These are phyloP conservation scores for Rynchops niger DNA, from an alignment of 2,113 vertebrate species.

Conservation along the genomic window DNA sequence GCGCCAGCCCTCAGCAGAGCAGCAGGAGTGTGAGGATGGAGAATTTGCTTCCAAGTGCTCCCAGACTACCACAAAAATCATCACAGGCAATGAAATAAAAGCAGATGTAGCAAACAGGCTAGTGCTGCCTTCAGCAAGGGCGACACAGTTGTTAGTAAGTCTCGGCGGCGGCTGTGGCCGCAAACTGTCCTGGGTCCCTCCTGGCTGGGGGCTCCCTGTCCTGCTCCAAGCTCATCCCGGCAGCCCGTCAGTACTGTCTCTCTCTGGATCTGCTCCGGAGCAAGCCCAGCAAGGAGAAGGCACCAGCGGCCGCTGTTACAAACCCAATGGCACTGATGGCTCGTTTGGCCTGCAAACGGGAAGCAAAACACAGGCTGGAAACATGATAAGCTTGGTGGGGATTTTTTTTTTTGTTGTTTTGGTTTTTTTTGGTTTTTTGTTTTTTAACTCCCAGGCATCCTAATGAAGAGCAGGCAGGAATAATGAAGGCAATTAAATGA, in stretches of 20 bases:
- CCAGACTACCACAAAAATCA: neutral
- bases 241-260: constrained; percentile 75
- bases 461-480: neutral
- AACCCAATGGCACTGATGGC: constrained; percentile 83
- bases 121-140: neutral
- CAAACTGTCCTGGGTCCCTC: neutral
- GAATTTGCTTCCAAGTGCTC: neutral
- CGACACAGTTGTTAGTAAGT: neutral
- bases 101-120: neutral
- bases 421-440: neutral
- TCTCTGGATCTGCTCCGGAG: constrained; percentile 82
- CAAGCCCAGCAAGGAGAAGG: constrained; percentile 84
- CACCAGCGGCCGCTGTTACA: constrained; percentile 81
- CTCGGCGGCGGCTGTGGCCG: neutral
- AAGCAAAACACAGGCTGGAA: neutral
- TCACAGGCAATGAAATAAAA: neutral
- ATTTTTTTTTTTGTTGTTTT: too few species aligned
- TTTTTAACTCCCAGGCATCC: neutral
- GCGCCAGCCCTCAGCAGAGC: neutral
- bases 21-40: neutral
- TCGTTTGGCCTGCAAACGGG: constrained; percentile 77
- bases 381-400: neutral
- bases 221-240: neutral
- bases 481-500: neutral
- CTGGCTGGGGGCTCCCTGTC: neutral